Evolutionary conservation across 2,797 vertebrate species (phyloP), one percentile per base, ranked within the genome.

Genomic region (Trachops cirrhosus): DNA sequence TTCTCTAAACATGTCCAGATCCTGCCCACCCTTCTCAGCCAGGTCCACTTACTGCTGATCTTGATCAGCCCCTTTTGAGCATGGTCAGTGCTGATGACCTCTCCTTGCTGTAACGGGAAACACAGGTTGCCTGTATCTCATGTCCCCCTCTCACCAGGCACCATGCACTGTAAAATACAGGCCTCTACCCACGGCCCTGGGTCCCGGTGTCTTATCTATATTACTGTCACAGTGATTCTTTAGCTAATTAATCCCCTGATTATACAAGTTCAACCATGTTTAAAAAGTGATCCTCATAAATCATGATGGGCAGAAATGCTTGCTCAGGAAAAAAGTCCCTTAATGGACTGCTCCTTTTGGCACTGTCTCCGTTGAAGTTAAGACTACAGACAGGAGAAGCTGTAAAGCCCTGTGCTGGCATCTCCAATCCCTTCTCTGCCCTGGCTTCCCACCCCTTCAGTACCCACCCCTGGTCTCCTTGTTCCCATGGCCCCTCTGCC

Each of bases 281-380:
- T 92, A 78, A 80, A 70, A 92, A 94, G 85, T 18, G 46, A 87
- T 79, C 68, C 77, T 93, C 95, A 95, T 78, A 91, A 77, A 97
- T 94, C 93, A 91, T 26, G 12, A 77, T 21, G 77, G 85, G 64
- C 88, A 96, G 93, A 94, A 91, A 86, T 26, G 88, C 82, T 93
- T 78, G 77, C 39, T 85, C 11, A 62, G 44, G 44, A 62, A 10
- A 34, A 26, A 89, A 50, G 39, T 54, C 19, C 11, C 52, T 57
- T 57, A 21, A 37, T 29, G 83, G 70, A 7, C 10, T 10, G 29
- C 19, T 96, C 37, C 82, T 94, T 70, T 68, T 1, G 39, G 1
- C 64, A 44, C 3, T 15, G 12, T 46, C 22, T 88, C 32, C 39
- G 64, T 46, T 19, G 34, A 62, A 77, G 59, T 41, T 44, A 37